These are phyloP conservation scores for Melopsittacus undulatus DNA, from an alignment of 2,797 vertebrate species.

Conservation along the genomic window DNA sequence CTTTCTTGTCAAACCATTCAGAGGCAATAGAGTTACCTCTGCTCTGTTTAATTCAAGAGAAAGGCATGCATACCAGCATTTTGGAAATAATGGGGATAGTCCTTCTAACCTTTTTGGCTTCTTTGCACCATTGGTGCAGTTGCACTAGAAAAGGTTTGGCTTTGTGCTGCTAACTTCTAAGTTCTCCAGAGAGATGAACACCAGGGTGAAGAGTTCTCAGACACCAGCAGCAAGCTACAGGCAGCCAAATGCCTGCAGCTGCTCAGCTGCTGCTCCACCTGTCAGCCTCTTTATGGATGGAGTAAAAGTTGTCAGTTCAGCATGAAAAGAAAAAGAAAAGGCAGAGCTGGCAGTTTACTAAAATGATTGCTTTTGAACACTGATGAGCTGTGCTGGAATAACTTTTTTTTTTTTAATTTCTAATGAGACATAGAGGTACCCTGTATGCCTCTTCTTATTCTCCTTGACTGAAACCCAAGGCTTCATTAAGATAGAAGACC, in stretches of 20 bases:
- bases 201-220: neutral
- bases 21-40: neutral
- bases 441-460: neutral
- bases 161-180: neutral
- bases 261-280: constrained; percentile 65
- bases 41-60: neutral
- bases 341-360: neutral
- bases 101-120: neutral
- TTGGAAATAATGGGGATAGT: neutral
- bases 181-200: neutral
- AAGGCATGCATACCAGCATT: neutral
- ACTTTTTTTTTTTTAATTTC: neutral
- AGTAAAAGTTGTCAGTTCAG: constrained; percentile 47
- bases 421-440: neutral
- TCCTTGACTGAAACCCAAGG: neutral
- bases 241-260: constrained; percentile 64
- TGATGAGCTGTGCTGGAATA: constrained; percentile 12
- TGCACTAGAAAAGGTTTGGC: neutral
- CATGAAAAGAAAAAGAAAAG: constrained; percentile 30
- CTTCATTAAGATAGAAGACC: neutral
- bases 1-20: neutral
- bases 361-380: constrained; percentile 33
- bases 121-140: neutral
- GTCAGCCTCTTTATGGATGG: constrained; percentile 15
- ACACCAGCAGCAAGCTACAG: constrained; percentile 27